Percentiles rank a stretch among this genome's conserved stretches.
These are phyloP conservation scores for Alces alces DNA, from an alignment of 2,113 vertebrate species.

Conservation along the genomic window DNA sequence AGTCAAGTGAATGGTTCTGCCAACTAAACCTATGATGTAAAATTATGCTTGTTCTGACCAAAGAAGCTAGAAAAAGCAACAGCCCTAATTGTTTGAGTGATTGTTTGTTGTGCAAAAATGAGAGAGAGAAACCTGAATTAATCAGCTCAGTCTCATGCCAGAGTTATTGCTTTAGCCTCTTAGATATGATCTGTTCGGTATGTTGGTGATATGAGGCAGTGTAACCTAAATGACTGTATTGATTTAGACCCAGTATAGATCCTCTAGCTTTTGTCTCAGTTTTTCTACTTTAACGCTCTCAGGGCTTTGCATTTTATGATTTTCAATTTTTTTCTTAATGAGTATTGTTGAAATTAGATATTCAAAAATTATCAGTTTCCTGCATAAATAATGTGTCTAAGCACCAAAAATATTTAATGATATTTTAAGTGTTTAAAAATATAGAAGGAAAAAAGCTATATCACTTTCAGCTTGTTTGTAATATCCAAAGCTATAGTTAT, in stretches of 20 bases:
- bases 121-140: neutral
- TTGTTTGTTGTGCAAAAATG: neutral
- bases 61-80: neutral
- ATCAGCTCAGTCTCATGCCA: neutral
- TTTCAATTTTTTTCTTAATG: neutral
- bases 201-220: neutral
- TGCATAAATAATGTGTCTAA: slow-evolving; percentile 11
- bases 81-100: neutral
- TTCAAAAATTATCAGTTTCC: slow-evolving; percentile 25
- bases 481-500: slow-evolving; percentile 2
- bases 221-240: neutral
- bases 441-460: neutral
- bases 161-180: neutral
- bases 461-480: slow-evolving; percentile 12
- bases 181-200: neutral
- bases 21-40: neutral
- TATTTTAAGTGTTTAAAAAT: neutral
- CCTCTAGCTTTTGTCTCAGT: neutral
- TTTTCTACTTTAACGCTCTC: slow-evolving; percentile 8
- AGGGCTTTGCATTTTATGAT: slow-evolving; percentile 1
- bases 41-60: neutral
- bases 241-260: neutral
- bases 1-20: neutral
- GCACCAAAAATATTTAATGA: neutral
- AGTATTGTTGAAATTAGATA: slow-evolving; percentile 15